Base-by-base conservation (phyloP, 2,113 vertebrate genomes). In the Anarhynchus alexandrinus region DNA sequence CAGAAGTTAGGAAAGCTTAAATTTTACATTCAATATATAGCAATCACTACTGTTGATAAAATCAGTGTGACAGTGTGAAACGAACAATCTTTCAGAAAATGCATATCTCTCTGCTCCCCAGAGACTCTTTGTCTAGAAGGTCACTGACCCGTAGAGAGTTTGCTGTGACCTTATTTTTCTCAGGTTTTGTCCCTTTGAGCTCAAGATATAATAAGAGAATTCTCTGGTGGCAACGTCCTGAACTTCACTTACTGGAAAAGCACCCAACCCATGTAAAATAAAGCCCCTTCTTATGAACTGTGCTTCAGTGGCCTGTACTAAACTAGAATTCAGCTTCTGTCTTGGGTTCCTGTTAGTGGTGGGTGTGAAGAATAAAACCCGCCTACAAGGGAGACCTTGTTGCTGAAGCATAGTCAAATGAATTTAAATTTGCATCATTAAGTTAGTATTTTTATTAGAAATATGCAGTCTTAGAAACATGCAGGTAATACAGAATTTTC, bases 81-180 rank as follows among this genome's bases (percentile, higher is more conserved):
- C 6, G 12, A 91, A 62, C 13, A 58, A 21, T 94, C 91, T 94
- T 80, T 87, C 61, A 87, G 91, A 72, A 95, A 72, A 76, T 3
- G 32, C 12, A 1, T 87, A 74, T 90, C 67, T 55, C 21, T 49
- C 91, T 94, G 77, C 88, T 97, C 86, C 80, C 70, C 70, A 85
- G 93, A 85, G 77, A 72, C 66, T 85, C 91, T 58, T 94, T 95
- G 77, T 94, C 73, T 85, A 3, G 26, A n/a, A 92, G 88, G 91
- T 94, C 88, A 76, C 81, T 91, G 95, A 96, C 94, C 83, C 5
- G 0, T 66, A 51, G 69, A 86, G 64, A 40, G 73, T 95, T 94
- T 94, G 43, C 83, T 72, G 32, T 94, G 93, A 95, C 94, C 83
- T 93, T 95, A 78, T 96, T 96, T 95, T 85, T 79, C 81, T 93